Percentiles rank a stretch among this genome's conserved stretches.
Conservation (phyloP, 1,140 invertebrate genomes). For the Asobara japonica region DNA sequence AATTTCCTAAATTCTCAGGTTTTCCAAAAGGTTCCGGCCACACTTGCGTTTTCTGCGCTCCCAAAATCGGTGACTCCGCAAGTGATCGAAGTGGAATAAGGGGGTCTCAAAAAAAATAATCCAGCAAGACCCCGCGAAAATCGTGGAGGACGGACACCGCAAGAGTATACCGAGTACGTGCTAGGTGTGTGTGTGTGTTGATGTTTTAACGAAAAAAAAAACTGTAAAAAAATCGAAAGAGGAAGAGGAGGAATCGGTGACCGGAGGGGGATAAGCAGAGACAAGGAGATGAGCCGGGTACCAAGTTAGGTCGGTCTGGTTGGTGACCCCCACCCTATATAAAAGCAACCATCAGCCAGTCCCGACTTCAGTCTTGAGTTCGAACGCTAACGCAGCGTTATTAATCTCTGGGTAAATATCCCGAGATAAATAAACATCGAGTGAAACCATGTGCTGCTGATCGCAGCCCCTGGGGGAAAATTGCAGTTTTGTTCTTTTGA, state of each 20-base stretch:
- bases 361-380: constrained; percentile 45
- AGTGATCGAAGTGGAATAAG: background rate
- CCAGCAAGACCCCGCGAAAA: background rate
- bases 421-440: background rate
- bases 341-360: constrained; percentile 40
- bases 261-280: constrained; percentile 30
- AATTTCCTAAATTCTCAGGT: too few relatives aligned
- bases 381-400: constrained; percentile 37
- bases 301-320: constrained; percentile 38
- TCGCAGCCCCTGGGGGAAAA: constrained; percentile 18
- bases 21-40: too few relatives aligned
- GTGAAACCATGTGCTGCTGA: constrained; percentile 18
- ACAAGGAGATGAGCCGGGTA: constrained; percentile 39
- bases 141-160: background rate
- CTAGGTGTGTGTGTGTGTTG: constrained; percentile 7
- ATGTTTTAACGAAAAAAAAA: constrained; percentile 1
- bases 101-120: background rate
- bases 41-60: background rate
- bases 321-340: constrained; percentile 45
- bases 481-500: background rate
- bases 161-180: background rate
- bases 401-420: too few relatives aligned
- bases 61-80: constrained; percentile 23
- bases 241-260: constrained; percentile 9
- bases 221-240: background rate